These are phyloP conservation scores for Gracilinanus agilis DNA, from an alignment of 2,113 vertebrate genomes.

Conservation along the genomic window DNA sequence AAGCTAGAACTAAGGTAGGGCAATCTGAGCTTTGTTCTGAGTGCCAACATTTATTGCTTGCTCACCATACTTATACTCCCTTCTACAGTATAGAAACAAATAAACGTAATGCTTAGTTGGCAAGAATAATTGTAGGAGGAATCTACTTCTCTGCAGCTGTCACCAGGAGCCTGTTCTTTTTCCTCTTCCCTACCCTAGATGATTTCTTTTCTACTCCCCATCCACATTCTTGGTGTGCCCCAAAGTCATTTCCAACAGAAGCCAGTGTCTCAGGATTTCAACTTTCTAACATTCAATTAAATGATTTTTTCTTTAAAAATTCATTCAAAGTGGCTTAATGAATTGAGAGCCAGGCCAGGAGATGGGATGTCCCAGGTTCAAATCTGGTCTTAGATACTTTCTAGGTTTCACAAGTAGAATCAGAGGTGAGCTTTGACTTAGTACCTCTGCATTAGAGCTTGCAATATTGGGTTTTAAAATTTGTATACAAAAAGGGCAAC, in stretches of 20 bases:
- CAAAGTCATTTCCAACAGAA: not conserved
- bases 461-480: too few relatives aligned
- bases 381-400: too few relatives aligned
- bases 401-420: too few relatives aligned
- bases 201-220: not conserved
- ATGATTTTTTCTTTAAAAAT: not conserved
- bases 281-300: not conserved
- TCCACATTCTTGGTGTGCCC: not conserved
- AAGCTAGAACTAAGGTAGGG: not conserved
- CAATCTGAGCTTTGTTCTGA: not conserved
- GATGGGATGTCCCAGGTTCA: too few relatives aligned
- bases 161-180: not conserved
- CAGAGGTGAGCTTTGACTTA: too few relatives aligned
- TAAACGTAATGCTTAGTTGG: not conserved
- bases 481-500: too few relatives aligned
- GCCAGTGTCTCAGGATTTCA: not conserved
- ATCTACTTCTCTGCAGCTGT: not conserved
- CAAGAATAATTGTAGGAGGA: not conserved
- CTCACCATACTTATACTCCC: not conserved
- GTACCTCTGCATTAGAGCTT: too few relatives aligned
- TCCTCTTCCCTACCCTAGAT: not conserved
- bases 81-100: not conserved
- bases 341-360: too few relatives aligned
- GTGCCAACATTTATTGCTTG: not conserved
- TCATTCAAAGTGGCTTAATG: not conserved